Conservation (phyloP, 2,888 invertebrate species). For the Trachelus iudaicus region DNA sequence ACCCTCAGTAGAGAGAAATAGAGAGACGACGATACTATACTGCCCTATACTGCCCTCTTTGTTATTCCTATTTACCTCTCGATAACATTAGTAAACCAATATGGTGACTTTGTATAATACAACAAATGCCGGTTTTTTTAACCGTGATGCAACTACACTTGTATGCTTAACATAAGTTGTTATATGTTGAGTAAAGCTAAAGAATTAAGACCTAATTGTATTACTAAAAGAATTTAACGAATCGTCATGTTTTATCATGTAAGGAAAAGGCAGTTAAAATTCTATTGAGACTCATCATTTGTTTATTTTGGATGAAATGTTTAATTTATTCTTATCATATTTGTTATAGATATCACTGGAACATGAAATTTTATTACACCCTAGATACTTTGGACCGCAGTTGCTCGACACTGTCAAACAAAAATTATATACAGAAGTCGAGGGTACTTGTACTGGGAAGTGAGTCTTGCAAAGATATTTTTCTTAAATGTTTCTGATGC, state of each 20-base stretch:
- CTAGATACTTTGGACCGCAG: constrained; percentile 98
- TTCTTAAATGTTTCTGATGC: neutral
- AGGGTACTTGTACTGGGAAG: constrained; percentile 99
- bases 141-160: neutral
- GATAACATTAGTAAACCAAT: neutral
- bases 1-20: neutral
- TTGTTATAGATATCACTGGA: constrained; percentile 88
- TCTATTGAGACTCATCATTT: neutral
- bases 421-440: constrained; percentile 97
- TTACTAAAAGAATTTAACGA: neutral
- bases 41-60: neutral
- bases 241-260: neutral
- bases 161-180: neutral
- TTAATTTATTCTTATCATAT: neutral
- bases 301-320: neutral
- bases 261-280: neutral
- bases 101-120: neutral
- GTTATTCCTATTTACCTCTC: neutral
- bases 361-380: constrained; percentile 98
- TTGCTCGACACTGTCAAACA: constrained; percentile 97
- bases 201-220: neutral
- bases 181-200: neutral
- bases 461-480: constrained; percentile 66
- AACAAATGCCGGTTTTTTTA: neutral
- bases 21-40: neutral